Evolutionary conservation across 2,888 invertebrate genomes (phyloP).

Genomic region (Acanthoscelides obtectus): DNA sequence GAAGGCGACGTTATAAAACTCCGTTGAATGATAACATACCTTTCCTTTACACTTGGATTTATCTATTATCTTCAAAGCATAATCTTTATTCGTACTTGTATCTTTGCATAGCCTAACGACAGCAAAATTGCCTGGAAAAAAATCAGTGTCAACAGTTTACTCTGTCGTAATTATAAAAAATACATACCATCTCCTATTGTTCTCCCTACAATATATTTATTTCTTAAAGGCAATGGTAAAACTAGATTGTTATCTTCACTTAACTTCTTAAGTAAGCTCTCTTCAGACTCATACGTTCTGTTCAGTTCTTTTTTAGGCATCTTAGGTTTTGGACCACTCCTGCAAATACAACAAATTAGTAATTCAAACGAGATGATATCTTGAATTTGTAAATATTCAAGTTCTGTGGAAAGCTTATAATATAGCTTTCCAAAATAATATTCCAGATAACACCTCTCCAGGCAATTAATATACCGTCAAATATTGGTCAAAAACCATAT

Average conservation of each 20-base stretch:
- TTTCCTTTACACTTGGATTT: conserved; percentile 91
- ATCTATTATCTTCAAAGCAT: conserved; percentile 93
- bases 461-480: too few species aligned
- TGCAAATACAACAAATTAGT: conserved; percentile 27
- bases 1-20: too few species aligned
- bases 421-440: too few species aligned
- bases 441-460: too few species aligned
- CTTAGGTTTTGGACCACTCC: conserved; percentile 70
- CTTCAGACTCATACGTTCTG: conserved; percentile 46
- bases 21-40: conserved; percentile 38
- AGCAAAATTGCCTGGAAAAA: conserved; percentile 79
- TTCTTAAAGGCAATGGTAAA: conserved; percentile 58
- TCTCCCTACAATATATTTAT: conserved; percentile 72
- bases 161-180: background rate
- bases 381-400: too few species aligned
- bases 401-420: too few species aligned
- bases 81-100: conserved; percentile 66
- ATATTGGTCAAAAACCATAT: too few species aligned
- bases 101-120: conserved; percentile 82
- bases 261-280: conserved; percentile 45
- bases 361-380: too few species aligned
- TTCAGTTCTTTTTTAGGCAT: conserved; percentile 72
- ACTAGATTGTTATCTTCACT: conserved; percentile 47
- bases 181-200: conserved; percentile 64
- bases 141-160: background rate